Base-by-base conservation (phyloP, 2,888 invertebrate species). In the Cryptocephalus moraei region DNA sequence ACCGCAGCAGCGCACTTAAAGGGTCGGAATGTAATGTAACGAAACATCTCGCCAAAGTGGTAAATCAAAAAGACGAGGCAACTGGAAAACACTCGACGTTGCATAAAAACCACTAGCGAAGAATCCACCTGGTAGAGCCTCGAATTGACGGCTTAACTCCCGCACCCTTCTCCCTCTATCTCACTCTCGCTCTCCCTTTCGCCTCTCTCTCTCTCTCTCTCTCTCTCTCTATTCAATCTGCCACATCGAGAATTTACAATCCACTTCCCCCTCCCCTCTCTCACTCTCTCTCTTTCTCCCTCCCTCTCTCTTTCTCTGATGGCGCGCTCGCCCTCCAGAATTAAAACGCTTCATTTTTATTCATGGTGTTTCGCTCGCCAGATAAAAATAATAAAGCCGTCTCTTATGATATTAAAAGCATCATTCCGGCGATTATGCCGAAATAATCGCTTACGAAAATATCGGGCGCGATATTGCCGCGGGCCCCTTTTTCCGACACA, bases 381-480 rank as follows among this genome's bases (percentile, higher is more conserved):
- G 66, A 66, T 66, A 65, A 67, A 66, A 66, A 66, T 65, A 66
- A 66, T 67, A 66, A 66, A 66, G 62, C 64, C 62, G 62, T 63
- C 64, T 62, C 62, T 62, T 64, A 65, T 57, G 64, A 61, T 67
- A 65, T 65, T 67, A 66, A 66, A 65, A 63, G 62, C 62, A 56
- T 59, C 62, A 57, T 64, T 65, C 56, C 60, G 58, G 57, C 63
- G 64, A 66, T 66, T 67, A 66, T 62, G 55, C 63, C 54, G 59
- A 59, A 65, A 67, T 67, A 66, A 67, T 67, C 67, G 66, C 63
- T 64, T 65, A 64, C 63, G 67, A 65, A 67, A 67, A 67, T 66
- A 66, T 64, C 64, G 57, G 57, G 52, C 57, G 61, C 59, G 62
- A 62, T 63, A 65, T 62, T 22, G 22, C 22, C 22, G 22, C 22